Conservation (phyloP, 2,888 invertebrate species). For the Horisme vitalbata region DNA sequence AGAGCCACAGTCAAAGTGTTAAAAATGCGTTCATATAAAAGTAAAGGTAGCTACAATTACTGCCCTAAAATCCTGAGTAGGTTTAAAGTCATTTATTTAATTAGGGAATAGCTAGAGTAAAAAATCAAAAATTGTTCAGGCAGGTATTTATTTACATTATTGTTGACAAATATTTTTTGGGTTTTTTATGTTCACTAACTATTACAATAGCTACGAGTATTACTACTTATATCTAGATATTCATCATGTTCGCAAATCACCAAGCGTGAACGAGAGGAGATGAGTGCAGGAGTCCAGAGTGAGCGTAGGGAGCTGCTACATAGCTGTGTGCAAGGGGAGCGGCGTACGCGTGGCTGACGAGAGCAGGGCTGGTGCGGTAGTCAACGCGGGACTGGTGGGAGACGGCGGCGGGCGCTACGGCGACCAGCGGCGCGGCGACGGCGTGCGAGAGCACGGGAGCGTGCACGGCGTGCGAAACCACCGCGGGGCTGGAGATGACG, state of each 20-base stretch:
- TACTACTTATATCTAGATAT: constrained; percentile 46
- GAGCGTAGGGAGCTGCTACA: constrained; percentile 36
- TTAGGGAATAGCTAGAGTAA: no score
- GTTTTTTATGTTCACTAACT: constrained; percentile 44
- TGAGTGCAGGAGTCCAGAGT: constrained; percentile 36
- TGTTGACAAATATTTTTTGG: constrained; percentile 48
- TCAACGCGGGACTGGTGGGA: constrained; percentile 66
- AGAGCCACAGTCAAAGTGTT: no score
- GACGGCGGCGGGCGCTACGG: constrained; percentile 51
- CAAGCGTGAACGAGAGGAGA: constrained; percentile 59
- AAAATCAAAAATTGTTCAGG: no score
- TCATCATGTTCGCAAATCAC: constrained; percentile 68
- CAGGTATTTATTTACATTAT: constrained; percentile 25
- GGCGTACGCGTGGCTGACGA: constrained; percentile 49
- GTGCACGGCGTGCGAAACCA: constrained; percentile 28
- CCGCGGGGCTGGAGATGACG: constrained; percentile 44
- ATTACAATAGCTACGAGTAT: no score
- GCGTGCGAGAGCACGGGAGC: constrained; percentile 32
- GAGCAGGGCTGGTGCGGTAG: constrained; percentile 51
- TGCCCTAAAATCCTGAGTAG: no score
- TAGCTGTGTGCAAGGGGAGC: constrained; percentile 42
- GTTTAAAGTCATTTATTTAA: no score
- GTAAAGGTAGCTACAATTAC: no score
- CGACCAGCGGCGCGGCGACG: constrained; percentile 37
- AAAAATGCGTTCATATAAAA: no score